These are phyloP conservation scores for Asteroscopus sphinx DNA, from an alignment of 2,888 invertebrate species.

Conservation along the genomic window DNA sequence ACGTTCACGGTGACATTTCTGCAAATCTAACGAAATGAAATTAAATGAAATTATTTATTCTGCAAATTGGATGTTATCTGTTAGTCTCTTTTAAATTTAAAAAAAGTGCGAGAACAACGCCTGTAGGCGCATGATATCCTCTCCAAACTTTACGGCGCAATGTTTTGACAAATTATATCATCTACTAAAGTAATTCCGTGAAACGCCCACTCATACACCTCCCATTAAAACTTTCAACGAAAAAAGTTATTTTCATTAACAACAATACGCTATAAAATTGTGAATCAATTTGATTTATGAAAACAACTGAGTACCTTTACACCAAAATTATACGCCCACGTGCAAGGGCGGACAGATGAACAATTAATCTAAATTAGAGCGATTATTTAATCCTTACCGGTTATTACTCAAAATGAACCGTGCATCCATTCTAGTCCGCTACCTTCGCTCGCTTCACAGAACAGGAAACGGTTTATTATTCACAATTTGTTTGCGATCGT, in stretches of 20 bases:
- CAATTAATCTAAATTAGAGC: slow-evolving; percentile 83
- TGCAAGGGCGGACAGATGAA: slow-evolving; percentile 67
- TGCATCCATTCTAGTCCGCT: slow-evolving; percentile 57
- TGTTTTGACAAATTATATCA: slow-evolving; percentile 9
- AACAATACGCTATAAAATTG: slow-evolving; percentile 42
- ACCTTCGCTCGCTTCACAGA: slow-evolving; percentile 45
- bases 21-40: too few species aligned
- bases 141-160: slow-evolving; percentile 4
- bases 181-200: slow-evolving; percentile 1
- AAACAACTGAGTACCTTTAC: slow-evolving; percentile 57
- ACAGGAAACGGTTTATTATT: slow-evolving; percentile 50
- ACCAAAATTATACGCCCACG: slow-evolving; percentile 68
- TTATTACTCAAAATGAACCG: slow-evolving; percentile 65
- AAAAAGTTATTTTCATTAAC: slow-evolving; percentile 29
- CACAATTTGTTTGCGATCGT: slow-evolving; percentile 46
- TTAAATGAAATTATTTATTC: too few species aligned
- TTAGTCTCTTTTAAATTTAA: too few species aligned
- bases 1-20: too few species aligned
- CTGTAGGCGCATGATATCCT: background rate
- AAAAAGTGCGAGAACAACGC: too few species aligned
- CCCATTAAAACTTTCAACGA: slow-evolving; percentile 1
- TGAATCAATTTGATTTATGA: slow-evolving; percentile 67
- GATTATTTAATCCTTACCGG: slow-evolving; percentile 80
- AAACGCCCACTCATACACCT: slow-evolving; percentile 29
- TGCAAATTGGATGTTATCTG: too few species aligned